phyloP scores from a whole-genome alignment of 1,140 invertebrate species.

The Pseudobourletiella spinata region DNA sequence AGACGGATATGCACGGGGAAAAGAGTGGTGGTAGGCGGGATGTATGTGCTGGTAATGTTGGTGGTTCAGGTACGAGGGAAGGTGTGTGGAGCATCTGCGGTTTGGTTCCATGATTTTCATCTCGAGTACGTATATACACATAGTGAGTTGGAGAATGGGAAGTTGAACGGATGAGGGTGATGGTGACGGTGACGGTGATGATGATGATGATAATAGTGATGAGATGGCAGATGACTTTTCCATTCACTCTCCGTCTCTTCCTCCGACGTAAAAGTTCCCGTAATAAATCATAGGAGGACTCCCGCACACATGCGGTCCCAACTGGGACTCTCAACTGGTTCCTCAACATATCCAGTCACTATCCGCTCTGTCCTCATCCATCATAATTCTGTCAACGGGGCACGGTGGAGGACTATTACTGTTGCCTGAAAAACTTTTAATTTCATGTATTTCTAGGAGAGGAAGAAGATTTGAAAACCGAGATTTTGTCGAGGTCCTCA shows the following conservation, averaged over 20 bases:
- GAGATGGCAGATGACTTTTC: not conserved
- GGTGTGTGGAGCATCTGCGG: not conserved
- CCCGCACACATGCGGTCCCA: not conserved
- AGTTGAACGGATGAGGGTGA: not conserved
- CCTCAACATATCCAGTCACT: not conserved
- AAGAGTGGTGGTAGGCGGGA: slow-evolving; percentile 1
- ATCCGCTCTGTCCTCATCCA: not conserved
- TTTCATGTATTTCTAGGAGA: too few species aligned
- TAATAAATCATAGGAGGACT: slow-evolving; percentile 1
- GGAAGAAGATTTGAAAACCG: too few species aligned
- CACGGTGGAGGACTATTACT: too few species aligned
- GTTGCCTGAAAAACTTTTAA: too few species aligned
- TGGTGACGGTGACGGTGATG: not conserved
- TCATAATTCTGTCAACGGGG: slow-evolving; percentile 2
- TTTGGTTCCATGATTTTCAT: not conserved
- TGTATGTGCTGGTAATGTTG: not conserved
- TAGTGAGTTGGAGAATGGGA: not conserved
- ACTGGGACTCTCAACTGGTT: not conserved
- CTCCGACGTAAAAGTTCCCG: not conserved
- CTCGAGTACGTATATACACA: not conserved
- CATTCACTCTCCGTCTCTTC: not conserved
- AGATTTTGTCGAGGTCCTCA: too few species aligned
- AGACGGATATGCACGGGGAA: not conserved
- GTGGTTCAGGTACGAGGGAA: not conserved
- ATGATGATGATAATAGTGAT: not conserved